Conservation (phyloP, 2,888 invertebrate species). For the Troides aeacus region DNA sequence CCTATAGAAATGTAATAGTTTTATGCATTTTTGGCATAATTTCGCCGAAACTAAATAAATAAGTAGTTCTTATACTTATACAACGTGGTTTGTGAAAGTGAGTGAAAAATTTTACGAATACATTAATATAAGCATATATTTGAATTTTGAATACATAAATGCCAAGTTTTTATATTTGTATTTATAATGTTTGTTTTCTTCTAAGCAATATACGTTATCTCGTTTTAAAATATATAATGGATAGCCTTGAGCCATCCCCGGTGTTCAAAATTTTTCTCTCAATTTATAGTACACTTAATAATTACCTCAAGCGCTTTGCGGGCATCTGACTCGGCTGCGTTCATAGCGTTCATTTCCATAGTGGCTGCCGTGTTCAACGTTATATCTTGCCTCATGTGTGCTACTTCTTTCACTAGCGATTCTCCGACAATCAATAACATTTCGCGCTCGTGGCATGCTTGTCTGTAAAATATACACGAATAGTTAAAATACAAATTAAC, state of each 20-base stretch:
- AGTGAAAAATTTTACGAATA: too few species aligned
- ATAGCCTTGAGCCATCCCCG: too few species aligned
- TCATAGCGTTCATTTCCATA: constrained; percentile 46
- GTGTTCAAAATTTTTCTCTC: not conserved
- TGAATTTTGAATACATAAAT: too few species aligned
- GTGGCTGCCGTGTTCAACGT: constrained; percentile 45
- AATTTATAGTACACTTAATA: not conserved
- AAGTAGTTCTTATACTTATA: too few species aligned
- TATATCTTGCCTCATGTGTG: constrained; percentile 57
- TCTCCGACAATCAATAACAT: constrained; percentile 61
- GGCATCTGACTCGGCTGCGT: constrained; percentile 44
- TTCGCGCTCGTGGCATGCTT: constrained; percentile 57
- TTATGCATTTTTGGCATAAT: not conserved
- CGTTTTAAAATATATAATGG: too few species aligned
- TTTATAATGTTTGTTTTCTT: too few species aligned
- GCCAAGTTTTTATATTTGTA: too few species aligned
- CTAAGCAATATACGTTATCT: too few species aligned
- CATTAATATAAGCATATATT: too few species aligned
- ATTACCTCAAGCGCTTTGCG: constrained; percentile 52
- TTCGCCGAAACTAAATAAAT: too few species aligned
- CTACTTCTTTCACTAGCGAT: constrained; percentile 64
- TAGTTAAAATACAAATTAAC: not conserved
- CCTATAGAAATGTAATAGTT: constrained; percentile 37
- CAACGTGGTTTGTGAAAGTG: too few species aligned
- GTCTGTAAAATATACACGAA: constrained; percentile 40